Conservation (phyloP, 2,797 vertebrate genomes). For the Acipenser oxyrinchus region DNA sequence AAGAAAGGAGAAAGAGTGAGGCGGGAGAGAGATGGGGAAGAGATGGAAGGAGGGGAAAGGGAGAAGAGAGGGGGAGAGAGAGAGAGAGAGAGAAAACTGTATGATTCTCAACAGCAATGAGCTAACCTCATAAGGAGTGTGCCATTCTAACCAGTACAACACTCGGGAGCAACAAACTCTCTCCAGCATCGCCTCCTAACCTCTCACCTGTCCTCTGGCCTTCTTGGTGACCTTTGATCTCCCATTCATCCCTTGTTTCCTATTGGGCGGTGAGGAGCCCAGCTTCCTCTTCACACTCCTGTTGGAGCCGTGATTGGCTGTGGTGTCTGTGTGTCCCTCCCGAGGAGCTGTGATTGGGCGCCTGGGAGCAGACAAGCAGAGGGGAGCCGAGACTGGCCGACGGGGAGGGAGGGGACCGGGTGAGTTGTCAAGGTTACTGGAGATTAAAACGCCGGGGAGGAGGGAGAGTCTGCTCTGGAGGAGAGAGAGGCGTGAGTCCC, state of each 20-base stretch:
- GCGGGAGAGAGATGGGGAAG: background rate
- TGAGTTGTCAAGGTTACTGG: background rate
- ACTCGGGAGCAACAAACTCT: background rate
- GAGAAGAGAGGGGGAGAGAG: too few species aligned
- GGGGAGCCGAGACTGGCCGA: constrained; percentile 16
- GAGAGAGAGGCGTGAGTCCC: constrained; percentile 8
- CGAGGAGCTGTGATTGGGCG: background rate
- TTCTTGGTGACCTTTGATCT: constrained; percentile 11
- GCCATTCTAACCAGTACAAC: background rate
- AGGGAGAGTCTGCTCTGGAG: constrained; percentile 17
- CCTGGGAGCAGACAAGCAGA: background rate
- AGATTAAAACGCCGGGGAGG: background rate
- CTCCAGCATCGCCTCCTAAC: constrained; percentile 19
- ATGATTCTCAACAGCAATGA: too few species aligned
- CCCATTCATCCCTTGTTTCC: background rate
- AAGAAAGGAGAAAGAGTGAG: background rate
- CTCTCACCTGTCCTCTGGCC: constrained; percentile 27
- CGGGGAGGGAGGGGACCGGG: background rate
- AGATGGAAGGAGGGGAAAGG: too few species aligned
- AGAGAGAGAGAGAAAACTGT: too few species aligned
- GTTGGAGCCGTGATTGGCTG: background rate
- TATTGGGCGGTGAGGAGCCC: constrained; percentile 8
- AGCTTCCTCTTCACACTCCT: constrained; percentile 52
- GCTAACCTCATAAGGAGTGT: background rate
- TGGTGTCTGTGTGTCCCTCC: background rate